Base-by-base conservation (phyloP, 2,888 invertebrate species). In the Slavum lentiscoides region DNA sequence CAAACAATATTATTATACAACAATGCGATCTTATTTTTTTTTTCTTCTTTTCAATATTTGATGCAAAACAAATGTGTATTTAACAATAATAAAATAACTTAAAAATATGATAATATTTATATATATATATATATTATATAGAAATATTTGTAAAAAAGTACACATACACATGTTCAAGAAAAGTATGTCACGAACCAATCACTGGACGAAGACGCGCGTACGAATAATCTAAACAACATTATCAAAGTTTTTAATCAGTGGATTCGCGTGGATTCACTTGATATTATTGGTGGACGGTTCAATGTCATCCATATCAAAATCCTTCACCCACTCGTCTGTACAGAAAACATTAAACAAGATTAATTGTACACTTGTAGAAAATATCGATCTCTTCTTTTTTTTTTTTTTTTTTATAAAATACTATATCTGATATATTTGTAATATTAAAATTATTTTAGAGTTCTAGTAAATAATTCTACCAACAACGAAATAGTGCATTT, bases 251-350 rank as follows among this genome's bases (percentile, higher is more conserved):
- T 13, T 30, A 53, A 69, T 69, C 19, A 11, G 53, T 55, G 5
- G n/a, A 67, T 21, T 43, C 0, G 13, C 49, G 13, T n/a, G 15
- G 30, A 58, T 39, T 76, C 23, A 76, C 30, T 76, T 76, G 8
- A 49, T 13, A 49, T 37, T 66, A 58, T 23, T 66, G 39, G 74
- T 67, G 8, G 39, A 23, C 1, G 80, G 30, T 81, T 84, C 82
- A 62, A 83, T 82, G 39, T 85, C 85, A 69, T 85, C 85, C 43
- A 86, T 82, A 83, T 90, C 90, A 85, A 90, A 90, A 84, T 90
- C 90, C 83, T 90, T 90, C 84, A 90, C 90, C 90, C 90, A 90
- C 85, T 88, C 88, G 61, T 87, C 84, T 83, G 75, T 69, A 59
- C 23, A 77, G 15, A 80, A 23, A 9, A 49, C 7, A 30, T 19